phyloP scores from a whole-genome alignment of 2,113 vertebrate species.

The Dromiciops gliroides region DNA sequence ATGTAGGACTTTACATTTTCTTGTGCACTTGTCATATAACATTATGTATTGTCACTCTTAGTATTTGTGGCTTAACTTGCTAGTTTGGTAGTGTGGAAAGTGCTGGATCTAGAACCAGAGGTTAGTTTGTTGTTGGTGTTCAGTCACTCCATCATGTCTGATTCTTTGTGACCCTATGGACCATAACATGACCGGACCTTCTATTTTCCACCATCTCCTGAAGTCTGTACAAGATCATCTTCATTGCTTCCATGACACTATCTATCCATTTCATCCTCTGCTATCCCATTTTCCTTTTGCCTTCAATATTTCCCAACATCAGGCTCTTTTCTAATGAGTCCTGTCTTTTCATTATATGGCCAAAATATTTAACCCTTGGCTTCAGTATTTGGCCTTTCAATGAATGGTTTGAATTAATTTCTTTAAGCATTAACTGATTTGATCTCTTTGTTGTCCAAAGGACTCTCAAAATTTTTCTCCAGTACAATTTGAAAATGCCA shows the following conservation, averaged over 20 bases:
- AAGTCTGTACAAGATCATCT: not conserved
- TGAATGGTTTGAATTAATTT: not conserved
- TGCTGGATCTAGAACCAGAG: not conserved
- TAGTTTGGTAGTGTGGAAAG: not conserved
- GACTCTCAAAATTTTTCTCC: not conserved
- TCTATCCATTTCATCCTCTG: not conserved
- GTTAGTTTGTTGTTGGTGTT: not conserved
- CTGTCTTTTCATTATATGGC: not conserved
- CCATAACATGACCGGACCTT: not conserved
- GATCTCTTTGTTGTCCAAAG: too few relatives aligned
- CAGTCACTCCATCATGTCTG: not conserved
- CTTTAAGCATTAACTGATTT: not conserved
- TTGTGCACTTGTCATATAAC: not conserved
- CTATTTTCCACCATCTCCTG: not conserved
- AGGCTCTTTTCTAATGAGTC: not conserved
- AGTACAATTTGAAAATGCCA: not conserved
- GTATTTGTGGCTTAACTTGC: not conserved
- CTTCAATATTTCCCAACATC: not conserved
- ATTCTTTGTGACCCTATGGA: not conserved
- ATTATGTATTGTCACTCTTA: not conserved
- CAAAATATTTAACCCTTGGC: not conserved
- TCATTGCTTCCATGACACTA: not conserved
- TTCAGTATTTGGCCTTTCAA: not conserved
- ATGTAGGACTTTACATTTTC: not conserved
- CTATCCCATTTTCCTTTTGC: not conserved